Base-by-base conservation (phyloP, 2,888 invertebrate species). In the Netelia virgata region DNA sequence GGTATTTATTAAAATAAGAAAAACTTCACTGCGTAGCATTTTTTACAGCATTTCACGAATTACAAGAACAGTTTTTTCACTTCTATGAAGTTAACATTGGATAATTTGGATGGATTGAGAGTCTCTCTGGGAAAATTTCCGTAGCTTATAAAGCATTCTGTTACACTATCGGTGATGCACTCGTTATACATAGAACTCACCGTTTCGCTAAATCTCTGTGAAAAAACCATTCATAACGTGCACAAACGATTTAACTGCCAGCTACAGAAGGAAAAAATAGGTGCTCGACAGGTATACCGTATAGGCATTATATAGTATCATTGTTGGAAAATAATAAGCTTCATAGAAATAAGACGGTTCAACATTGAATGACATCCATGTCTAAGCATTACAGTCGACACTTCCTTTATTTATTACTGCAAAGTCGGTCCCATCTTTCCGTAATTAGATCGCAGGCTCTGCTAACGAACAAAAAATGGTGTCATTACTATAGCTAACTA, bases 401-500 rank as follows among this genome's bases (percentile, higher is more conserved):
- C 20, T 16, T 55, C 1, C 6, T 23, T 28, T 69, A 6, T 36
- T 28, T 53, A n/a, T 23, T n/a, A 53, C 28, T 28, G 2, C n/a
- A 10, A 1, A 28, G 10, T 16, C 50, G 9, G 20, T 3, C 3
- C 20, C 43, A 20, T 1, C 43, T 11, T 57, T 43, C 11, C 6
- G 59, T 23, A 28, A 53, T 64, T 20, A 41, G 28, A 50, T 63
- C 28, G 9, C 18, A 11, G n/a, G 28, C 53, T 9, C 28, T 50
- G 11, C 11, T 1, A 18, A 8, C n/a, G 41, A 2, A 50, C 16
- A 50, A 59, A 73, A 18, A 11, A n/a, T 57, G 28, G 18, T 11
- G 18, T 28, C 28, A 18, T 3, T n/a, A 23, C 11, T 9, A 16
- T 43, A 55, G n/a, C 3, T n/a, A 72, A 79, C 47, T 78, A 36